These are phyloP conservation scores for Spisula subtruncata DNA, from an alignment of 2,888 invertebrate genomes.

Conservation along the genomic window DNA sequence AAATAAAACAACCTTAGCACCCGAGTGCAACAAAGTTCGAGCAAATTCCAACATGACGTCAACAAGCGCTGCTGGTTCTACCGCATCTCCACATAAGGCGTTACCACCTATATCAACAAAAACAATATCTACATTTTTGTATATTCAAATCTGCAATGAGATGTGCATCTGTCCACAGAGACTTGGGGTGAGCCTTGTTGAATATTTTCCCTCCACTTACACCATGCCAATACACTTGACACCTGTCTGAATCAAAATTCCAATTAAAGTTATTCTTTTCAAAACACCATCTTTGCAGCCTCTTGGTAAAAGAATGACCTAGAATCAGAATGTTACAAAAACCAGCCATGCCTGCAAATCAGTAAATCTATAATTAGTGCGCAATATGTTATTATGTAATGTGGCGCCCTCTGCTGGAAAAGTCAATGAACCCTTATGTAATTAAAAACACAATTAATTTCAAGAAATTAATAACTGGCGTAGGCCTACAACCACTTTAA, in stretches of 20 bases:
- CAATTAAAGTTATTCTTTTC: neutral
- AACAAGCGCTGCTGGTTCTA: conserved; percentile 13
- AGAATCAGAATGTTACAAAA: neutral
- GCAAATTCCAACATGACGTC: conserved; percentile 8
- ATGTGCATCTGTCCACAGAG: neutral
- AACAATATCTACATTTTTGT: neutral
- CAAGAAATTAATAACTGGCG: too few relatives aligned
- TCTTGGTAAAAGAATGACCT: neutral
- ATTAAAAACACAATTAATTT: too few relatives aligned
- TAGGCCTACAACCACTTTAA: too few relatives aligned
- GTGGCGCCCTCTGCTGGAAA: too few relatives aligned
- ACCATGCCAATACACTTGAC: neutral
- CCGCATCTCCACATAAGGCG: neutral
- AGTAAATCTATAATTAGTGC: too few relatives aligned
- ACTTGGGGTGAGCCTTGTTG: neutral
- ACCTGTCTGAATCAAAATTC: neutral
- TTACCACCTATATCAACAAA: neutral
- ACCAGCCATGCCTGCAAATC: too few relatives aligned
- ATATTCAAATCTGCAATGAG: neutral
- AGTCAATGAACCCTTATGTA: too few relatives aligned
- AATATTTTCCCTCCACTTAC: neutral
- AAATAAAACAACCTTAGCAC: conserved; percentile 12
- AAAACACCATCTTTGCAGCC: neutral
- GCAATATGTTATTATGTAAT: too few relatives aligned
- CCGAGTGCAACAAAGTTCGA: neutral